Evolutionary conservation across 2,888 invertebrate species (phyloP).

Genomic region (Dorcus hopei): DNA sequence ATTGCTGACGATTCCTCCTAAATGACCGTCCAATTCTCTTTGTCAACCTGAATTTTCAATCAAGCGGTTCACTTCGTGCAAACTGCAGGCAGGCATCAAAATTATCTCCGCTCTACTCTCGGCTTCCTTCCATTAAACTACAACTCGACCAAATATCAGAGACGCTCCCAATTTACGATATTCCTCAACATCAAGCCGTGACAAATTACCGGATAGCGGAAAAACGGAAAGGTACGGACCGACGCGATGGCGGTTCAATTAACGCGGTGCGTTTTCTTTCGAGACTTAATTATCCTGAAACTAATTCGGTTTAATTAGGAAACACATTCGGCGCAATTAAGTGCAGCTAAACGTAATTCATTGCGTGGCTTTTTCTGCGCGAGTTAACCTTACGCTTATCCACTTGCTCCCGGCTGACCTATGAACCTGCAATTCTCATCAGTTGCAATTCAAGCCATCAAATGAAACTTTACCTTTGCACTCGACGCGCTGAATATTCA

Average conservation of each 20-base stretch:
- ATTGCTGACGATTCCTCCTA: slow-evolving; percentile 24
- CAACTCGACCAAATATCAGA: no score
- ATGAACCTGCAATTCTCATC: slow-evolving; percentile 20
- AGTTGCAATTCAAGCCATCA: slow-evolving; percentile 24
- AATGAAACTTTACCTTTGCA: slow-evolving; percentile 30
- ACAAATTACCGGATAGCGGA: not conserved
- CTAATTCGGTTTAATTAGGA: not conserved
- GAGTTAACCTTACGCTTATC: slow-evolving; percentile 17
- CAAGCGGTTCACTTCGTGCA: no score
- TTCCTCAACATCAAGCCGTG: no score
- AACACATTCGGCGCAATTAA: slow-evolving; percentile 10
- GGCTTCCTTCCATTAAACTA: no score
- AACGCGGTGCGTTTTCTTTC: not conserved
- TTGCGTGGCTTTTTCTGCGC: not conserved
- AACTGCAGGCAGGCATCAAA: no score
- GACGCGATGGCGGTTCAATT: not conserved
- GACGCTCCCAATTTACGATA: no score
- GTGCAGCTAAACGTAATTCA: slow-evolving; percentile 11
- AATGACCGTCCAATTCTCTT: slow-evolving; percentile 21
- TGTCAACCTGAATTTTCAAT: slow-evolving; percentile 15
- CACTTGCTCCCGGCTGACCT: slow-evolving; percentile 21
- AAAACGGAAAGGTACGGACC: not conserved
- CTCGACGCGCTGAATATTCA: slow-evolving; percentile 29
- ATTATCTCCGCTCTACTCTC: no score
- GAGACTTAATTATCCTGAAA: not conserved